Evolutionary conservation across 2,797 vertebrate species (phyloP), one percentile per base, ranked within the genome.

Genomic region (Borostomias antarcticus): DNA sequence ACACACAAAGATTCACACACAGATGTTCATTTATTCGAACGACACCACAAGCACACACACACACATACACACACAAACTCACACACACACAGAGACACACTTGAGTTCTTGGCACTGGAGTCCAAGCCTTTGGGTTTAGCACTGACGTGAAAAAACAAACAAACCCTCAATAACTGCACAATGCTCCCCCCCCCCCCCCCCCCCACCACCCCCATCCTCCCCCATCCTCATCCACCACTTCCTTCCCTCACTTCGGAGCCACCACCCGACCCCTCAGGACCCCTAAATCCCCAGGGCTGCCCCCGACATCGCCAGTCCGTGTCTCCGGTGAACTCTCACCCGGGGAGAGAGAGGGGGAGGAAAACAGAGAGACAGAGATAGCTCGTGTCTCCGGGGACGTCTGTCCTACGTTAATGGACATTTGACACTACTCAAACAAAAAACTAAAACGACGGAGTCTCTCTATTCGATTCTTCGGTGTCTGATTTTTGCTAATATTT

Each of bases 251-350:
- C 60, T 69, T 30, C 21, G 26, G 64, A 76, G 32, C 62, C 62
- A 35, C 58, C 76, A 61, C 71, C 72, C 65, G 56, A 65, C 59
- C 70, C 73, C 35, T 0, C 17, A 60, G 52, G 68, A 70, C 30
- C 57, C 45, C 68, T 32, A 1, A 40, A 59, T 70, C 69, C 79
- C 72, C 69, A 0, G 3, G 70, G 78, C 75, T 33, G 69, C 19
- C 4, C 9, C 71, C 66, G 70, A 87, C 85, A 86, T 84, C 81
- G 81, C 71, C 84, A 77, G 79, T 63, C 83, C 83, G 74, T 80
- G 81, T 85, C 86, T 86, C 79, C 82, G 78, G 75, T 84, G 82
- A 87, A 82, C 84, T 83, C 30, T 81, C 77, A 86, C 84, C 83
- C 81, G 81, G 66, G 45, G 58, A 3, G 43, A 37, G 40, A 37